Conservation (phyloP, 2,113 vertebrate species). For the Lepisosteus osseus region DNA sequence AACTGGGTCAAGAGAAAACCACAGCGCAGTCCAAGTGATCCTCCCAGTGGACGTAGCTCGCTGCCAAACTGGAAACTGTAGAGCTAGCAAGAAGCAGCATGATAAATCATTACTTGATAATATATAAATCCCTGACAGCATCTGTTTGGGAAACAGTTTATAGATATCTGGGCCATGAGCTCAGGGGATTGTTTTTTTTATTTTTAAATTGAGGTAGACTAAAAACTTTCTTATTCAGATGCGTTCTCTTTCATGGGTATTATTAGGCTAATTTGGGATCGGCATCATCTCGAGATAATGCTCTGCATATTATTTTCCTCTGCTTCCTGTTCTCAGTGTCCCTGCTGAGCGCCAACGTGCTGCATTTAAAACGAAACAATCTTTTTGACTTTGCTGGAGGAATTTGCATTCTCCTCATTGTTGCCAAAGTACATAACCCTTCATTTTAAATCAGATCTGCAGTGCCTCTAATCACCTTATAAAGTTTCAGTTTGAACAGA, state of each 20-base stretch:
- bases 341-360: neutral
- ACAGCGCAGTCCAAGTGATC: neutral
- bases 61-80: constrained; percentile 4
- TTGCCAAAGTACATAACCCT: neutral
- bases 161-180: constrained; percentile 14
- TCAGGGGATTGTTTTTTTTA: neutral
- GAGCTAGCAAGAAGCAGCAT: neutral
- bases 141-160: constrained; percentile 8
- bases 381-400: neutral
- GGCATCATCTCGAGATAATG: neutral
- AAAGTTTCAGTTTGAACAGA: neutral
- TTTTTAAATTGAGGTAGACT: neutral
- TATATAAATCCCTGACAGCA: constrained; percentile 1
- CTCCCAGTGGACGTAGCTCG: neutral
- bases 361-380: neutral
- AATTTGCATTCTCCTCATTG: neutral
- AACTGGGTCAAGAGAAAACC: constrained; percentile 3
- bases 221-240: neutral
- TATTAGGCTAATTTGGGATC: constrained; percentile 4
- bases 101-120: constrained; percentile 14
- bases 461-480: constrained; percentile 13
- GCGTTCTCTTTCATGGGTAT: neutral
- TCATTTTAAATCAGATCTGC: constrained; percentile 12
- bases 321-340: neutral
- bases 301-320: neutral